Base-by-base conservation (phyloP, 2,888 invertebrate species). In the Meteorus cinctellus region DNA sequence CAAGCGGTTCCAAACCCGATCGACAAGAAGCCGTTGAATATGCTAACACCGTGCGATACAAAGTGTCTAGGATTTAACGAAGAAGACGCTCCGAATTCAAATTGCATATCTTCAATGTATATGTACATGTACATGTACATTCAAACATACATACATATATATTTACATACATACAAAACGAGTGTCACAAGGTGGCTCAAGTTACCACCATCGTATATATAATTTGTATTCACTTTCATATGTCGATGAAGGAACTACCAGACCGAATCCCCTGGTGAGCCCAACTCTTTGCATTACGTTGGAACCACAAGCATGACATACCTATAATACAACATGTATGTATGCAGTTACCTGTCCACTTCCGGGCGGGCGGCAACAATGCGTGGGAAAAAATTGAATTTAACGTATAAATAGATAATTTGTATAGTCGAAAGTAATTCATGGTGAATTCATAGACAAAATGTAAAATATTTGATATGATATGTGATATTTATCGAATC, bases 211-310 rank as follows among this genome's bases (percentile, higher is more conserved):
- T 8, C 2, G 4, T n/a, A n/a, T 48, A 48, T n/a, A 48, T n/a
- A 48, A 48, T 48, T 48, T 24, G 19, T 24, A 24, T 55, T n/a
- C 19, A 55, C n/a, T n/a, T 55, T n/a, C 14, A 48, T n/a, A 48
- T 48, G 16, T 24, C 10, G 24, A 41, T 24, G 19, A 8, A 19
- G 1, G 51, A 14, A 75, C 59, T 63, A 75, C 41, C 71, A 59
- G 66, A 71, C 45, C 71, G 71, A 66, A 67, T 71, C 75, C 73
- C 65, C 70, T 75, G 55, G 71, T 60, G 55, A 31, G 59, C 59
- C 60, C 71, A 67, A 60, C 62, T 27, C 62, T 60, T 60, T 71
- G 34, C 36, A n/a, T 14, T 24, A 41, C 16, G 31, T 55, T 34
- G 36, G 31, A 10, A 59, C 71, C 63, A 55, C 75, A 70, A 65